Evolutionary conservation across 2,797 vertebrate species (phyloP), one percentile per base, ranked within the genome.

Genomic region (Rhinoraja longicauda): DNA sequence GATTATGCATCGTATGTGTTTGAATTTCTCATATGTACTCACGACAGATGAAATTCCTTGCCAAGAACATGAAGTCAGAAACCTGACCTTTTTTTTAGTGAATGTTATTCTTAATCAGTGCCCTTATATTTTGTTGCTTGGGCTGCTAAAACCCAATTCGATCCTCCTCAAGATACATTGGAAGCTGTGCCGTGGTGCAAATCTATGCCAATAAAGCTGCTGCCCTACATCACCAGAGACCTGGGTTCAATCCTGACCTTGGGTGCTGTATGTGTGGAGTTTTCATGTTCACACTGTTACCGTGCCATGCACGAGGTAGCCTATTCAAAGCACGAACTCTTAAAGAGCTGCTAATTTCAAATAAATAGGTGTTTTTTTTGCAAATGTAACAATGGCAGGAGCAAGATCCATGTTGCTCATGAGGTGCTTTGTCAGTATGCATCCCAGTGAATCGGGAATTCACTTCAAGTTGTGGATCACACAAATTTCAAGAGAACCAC

Each of bases 11-110:
- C n/a, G 36, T 67, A 19, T 32, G 53, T 59, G 53, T 84, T 29
- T 88, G 59, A 88, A 88, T 88, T 88, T 36, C 84, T 32, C 29
- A 88, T 36, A 36, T 32, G 59, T 62, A 67, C 29, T 88, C 84
- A 88, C 17, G n/a, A n/a, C 15, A 67, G 84, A 21, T 67, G n/a
- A 32, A 88, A 19, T 19, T 88, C 29, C 62, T 88, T 67, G 84
- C 84, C 84, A 67, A 84, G n/a, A 67, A 67, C n/a, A 88, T 67
- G 17, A 67, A 67, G n/a, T 67, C 59, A 88, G 62, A 39, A 88
- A 6, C 7, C 19, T 36, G 32, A 36, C n/a, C 17, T 67, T 8
- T 36, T 0, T 88, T 64, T 88, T 88, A 29, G n/a, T 88, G 19
- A 21, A 73, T 73, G 21, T 73, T 24, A 73, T 24, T 6, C 70